Evolutionary conservation across 1,140 invertebrate species (phyloP).

Genomic region (Polypedilum vanderplanki): DNA sequence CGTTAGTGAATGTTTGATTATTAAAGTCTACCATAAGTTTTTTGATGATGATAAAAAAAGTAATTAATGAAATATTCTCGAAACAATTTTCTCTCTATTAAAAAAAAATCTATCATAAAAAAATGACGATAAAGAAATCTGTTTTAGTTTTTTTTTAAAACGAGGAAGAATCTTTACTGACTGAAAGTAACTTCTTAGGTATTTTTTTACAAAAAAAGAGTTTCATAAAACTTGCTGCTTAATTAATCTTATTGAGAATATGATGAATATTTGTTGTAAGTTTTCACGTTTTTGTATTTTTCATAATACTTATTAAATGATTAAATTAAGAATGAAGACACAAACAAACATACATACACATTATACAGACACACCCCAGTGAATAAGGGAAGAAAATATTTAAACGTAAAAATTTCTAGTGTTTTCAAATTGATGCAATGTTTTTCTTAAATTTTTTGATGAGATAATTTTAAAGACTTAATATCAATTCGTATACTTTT

Average conservation of each 20-base stretch:
- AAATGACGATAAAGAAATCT: background rate
- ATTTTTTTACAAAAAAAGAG: conserved; percentile 17
- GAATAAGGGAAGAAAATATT: too few relatives aligned
- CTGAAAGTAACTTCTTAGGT: conserved; percentile 27
- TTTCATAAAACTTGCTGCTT: conserved; percentile 22
- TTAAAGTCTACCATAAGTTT: background rate
- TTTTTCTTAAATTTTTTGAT: too few relatives aligned
- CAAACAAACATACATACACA: too few relatives aligned
- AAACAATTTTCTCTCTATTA: too few relatives aligned
- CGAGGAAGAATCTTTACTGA: background rate
- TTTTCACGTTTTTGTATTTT: background rate
- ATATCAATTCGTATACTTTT: too few relatives aligned
- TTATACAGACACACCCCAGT: too few relatives aligned
- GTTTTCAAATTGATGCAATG: too few relatives aligned
- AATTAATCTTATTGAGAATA: conserved; percentile 17
- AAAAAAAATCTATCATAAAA: too few relatives aligned
- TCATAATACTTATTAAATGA: conserved; percentile 13
- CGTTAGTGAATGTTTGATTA: conserved; percentile 18
- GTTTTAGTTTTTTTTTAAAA: background rate
- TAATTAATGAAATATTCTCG: too few relatives aligned
- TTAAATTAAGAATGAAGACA: background rate
- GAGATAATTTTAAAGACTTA: too few relatives aligned
- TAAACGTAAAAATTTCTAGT: too few relatives aligned
- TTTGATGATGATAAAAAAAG: background rate
- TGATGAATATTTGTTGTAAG: conserved; percentile 7